Evolutionary conservation across 2,888 invertebrate species (phyloP), one percentile per base, ranked within the genome.

Genomic region (Incurvaria masculella): DNA sequence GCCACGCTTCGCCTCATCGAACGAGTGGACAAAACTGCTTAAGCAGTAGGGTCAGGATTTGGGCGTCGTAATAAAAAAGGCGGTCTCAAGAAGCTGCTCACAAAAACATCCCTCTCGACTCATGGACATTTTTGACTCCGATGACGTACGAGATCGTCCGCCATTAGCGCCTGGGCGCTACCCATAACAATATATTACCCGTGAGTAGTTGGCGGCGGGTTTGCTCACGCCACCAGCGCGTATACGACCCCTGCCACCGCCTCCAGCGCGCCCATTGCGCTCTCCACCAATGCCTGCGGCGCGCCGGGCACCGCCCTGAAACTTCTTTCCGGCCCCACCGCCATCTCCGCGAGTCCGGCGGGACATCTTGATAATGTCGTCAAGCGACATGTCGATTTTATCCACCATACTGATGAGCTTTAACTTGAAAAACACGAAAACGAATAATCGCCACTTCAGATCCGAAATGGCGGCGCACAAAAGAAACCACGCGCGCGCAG

Each of bases 371-470:
- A 97, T 97, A 52, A 97, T 95, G 59, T 97, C 97, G 69, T 97
- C 97, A 58, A 97, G 83, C 64, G 96, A 95, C 92, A 97, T 91
- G 74, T 97, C 97, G 72, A 97, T 92, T 81, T 92, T 94, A 65
- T 94, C 93, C 61, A 89, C 89, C 94, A 94, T 94, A 72, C 81
- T 87, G 58, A 61, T 66, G 56, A n/a, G 41, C 21, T 20, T 11
- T 33, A 33, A 23, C 23, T 23, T 10, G 23, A n/a, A n/a, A n/a
- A n/a, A n/a, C n/a, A n/a, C n/a, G n/a, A n/a, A n/a, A n/a, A n/a
- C n/a, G n/a, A n/a, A n/a, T n/a, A n/a, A n/a, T n/a, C n/a, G n/a
- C n/a, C n/a, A n/a, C n/a, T n/a, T n/a, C n/a, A n/a, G n/a, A n/a
- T 8, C 33, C 8, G 14, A 33, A 33, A 33, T 33, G 33, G 33